Percentiles rank a stretch among this genome's conserved stretches.
These are phyloP conservation scores for Anguilla pacifica DNA, from an alignment of 2,797 vertebrate genomes.

Conservation along the genomic window DNA sequence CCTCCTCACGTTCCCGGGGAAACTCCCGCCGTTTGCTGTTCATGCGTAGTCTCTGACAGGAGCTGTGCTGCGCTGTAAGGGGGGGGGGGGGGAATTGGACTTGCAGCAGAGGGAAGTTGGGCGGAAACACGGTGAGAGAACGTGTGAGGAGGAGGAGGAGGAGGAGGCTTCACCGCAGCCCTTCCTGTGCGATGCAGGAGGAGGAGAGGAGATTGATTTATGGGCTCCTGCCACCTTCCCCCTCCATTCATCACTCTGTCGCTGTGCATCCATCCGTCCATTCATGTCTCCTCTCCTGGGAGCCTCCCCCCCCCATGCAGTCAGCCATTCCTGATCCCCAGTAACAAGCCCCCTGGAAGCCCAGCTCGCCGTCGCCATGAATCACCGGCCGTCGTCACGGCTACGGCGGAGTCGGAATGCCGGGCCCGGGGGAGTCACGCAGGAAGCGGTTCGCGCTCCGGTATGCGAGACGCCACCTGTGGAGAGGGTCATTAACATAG, in stretches of 20 bases:
- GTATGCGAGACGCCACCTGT: neutral
- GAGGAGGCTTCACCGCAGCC: neutral
- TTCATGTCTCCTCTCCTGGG: neutral
- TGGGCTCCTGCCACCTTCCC: neutral
- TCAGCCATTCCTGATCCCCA: neutral
- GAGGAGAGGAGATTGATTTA: neutral
- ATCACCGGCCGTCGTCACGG: neutral
- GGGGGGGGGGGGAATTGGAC: too few relatives aligned
- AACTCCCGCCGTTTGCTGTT: neutral
- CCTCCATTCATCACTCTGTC: constrained; percentile 12
- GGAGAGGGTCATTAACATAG: neutral
- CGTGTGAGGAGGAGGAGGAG: neutral
- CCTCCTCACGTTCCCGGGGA: too few relatives aligned
- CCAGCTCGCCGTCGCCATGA: neutral
- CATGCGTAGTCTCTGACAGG: neutral
- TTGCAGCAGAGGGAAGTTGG: neutral
- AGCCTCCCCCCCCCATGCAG: neutral
- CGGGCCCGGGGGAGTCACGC: neutral
- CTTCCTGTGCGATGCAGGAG: neutral
- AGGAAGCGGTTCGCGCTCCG: neutral
- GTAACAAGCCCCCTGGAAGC: neutral
- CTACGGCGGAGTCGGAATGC: neutral
- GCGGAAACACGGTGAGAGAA: neutral
- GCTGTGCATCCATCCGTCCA: constrained; percentile 1
- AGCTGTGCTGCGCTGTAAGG: too few relatives aligned